Evolutionary conservation across 2,797 vertebrate species (phyloP).

Genomic region (Synanceia verrucosa): DNA sequence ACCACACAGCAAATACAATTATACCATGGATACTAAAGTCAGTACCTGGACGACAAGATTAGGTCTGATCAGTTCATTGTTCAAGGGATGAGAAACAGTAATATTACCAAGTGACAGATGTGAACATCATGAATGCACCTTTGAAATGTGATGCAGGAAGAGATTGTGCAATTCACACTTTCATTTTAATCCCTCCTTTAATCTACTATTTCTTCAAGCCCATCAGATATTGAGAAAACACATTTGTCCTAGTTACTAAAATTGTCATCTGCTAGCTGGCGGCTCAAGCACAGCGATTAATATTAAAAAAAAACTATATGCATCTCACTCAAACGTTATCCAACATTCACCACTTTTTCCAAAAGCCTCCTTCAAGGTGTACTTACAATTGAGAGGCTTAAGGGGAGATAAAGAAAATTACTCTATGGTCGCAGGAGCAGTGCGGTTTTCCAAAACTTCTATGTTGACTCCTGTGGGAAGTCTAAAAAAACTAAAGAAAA

Average conservation of each 20-base stretch:
- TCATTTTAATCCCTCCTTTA: slow-evolving; percentile 19
- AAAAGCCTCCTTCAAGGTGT: slow-evolving; percentile 29
- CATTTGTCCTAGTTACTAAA: slow-evolving; percentile 29
- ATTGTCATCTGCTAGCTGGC: slow-evolving; percentile 33
- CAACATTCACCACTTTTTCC: slow-evolving; percentile 22
- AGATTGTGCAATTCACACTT: slow-evolving; percentile 1
- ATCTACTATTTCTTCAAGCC: slow-evolving; percentile 28
- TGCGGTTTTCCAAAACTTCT: slow-evolving; percentile 8
- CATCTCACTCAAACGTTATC: slow-evolving; percentile 18
- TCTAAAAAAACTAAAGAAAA: slow-evolving; percentile 38
- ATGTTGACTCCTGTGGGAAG: slow-evolving; percentile 23
- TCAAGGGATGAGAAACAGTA: slow-evolving; percentile 24
- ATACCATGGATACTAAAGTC: slow-evolving; percentile 32
- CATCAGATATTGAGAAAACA: slow-evolving; percentile 22
- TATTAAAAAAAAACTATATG: slow-evolving; percentile 22
- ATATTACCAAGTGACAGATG: slow-evolving; percentile 38
- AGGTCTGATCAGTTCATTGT: slow-evolving; percentile 34
- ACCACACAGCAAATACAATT: slow-evolving; percentile 21
- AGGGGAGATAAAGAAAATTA: slow-evolving; percentile 28
- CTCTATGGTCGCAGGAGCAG: slow-evolving; percentile 24
- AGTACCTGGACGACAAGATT: slow-evolving; percentile 52
- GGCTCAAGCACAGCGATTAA: not conserved
- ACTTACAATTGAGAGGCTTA: slow-evolving; percentile 19
- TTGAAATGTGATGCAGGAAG: slow-evolving; percentile 25
- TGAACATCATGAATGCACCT: slow-evolving; percentile 23